Base-by-base conservation (phyloP, 2,113 vertebrate genomes). In the Myrmecophaga tridactyla region DNA sequence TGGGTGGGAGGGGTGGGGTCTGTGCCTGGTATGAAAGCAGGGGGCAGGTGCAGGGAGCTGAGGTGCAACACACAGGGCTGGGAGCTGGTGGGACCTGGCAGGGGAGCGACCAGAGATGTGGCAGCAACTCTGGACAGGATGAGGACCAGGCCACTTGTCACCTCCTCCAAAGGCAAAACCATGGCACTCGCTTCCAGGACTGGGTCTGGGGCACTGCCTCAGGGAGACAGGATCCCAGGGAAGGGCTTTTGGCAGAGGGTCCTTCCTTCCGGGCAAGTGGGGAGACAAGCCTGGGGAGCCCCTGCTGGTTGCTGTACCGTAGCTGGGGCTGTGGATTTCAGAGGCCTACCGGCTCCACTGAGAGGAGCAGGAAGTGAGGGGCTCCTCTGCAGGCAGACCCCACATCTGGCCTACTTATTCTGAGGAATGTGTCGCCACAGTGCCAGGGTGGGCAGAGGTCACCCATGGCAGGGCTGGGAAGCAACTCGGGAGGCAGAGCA, bases 401-500 rank as follows among this genome's bases (percentile, higher is more conserved):
- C 4, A 14, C 0, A 29, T 43, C 39, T 2, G 3, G 39, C 48
- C 17, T 0, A 1, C 46, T 18, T 0, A 21, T 8, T 7, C 56
- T 23, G 4, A 21, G 56, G 21, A 58, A 7, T 18, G 56, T 23
- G 56, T 23, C 14, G 51, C 15, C 51, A 53, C 51, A 53, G 51
- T 3, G 14, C 51, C 51, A 17, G 2, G 77, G 84, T 51, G 3
- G 43, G 46, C 36, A 39, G 34, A 17, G 20, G 36, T 31, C 48
- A 3, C 63, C 48, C 60, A 62, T 27, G 34, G 39, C 36, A 39
- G 15, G 34, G 58, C 67, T 17, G 39, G 46, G 75, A 29, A 12
- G 4, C 6, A 41, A n/a, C 6, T 17, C 27, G 14, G 73, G 63
- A 21, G 2, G 10, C 65, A 2, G 0, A 1, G 21, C 2, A 8